Base-by-base conservation (phyloP, 2,113 vertebrate species). In the Regulus satrapa region DNA sequence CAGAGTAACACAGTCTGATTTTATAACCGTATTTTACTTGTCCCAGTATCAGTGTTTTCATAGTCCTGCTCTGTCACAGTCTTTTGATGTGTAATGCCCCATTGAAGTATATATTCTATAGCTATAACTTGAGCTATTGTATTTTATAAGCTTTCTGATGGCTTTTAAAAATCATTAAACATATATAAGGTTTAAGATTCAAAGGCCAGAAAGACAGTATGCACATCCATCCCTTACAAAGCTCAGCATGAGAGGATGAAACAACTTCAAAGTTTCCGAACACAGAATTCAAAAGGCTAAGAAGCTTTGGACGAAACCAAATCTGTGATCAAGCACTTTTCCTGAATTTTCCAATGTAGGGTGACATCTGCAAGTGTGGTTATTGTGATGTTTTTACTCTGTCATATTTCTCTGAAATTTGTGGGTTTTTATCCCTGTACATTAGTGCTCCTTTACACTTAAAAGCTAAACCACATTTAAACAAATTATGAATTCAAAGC, bases 181-280 rank as follows among this genome's bases (percentile, higher is more conserved):
- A 51, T 58, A 49, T 48, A 19, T 59, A 76, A 88, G 25, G 16
- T 79, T 79, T 85, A 93, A 91, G 43, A 80, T 89, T 96, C 76
- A 55, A 46, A 89, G 76, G 58, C 67, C 85, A 90, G 58, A 84
- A 92, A 85, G 46, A 21, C 45, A 58, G 52, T 79, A 34, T 91
- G 66, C 55, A 68, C 43, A 63, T 61, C 49, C 41, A 75, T 52
- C 43, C 21, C 34, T 28, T 88, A 84, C 32, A 43, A 91, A 25
- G 58, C 84, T 92, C 46, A 85, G 63, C 54, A 41, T 63, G 71
- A 87, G 46, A 78, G 8, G 36, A 45, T 61, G 59, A 85, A 49
- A 56, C 58, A 94, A 26, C 74, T 96, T 96, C 88, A 96, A 93
- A 94, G 79, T 17, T 72, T 95, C 29, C 68, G 77, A 86, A 92